Evolutionary conservation across 1,140 invertebrate species (phyloP).

Genomic region (Drosophila sucinea): DNA sequence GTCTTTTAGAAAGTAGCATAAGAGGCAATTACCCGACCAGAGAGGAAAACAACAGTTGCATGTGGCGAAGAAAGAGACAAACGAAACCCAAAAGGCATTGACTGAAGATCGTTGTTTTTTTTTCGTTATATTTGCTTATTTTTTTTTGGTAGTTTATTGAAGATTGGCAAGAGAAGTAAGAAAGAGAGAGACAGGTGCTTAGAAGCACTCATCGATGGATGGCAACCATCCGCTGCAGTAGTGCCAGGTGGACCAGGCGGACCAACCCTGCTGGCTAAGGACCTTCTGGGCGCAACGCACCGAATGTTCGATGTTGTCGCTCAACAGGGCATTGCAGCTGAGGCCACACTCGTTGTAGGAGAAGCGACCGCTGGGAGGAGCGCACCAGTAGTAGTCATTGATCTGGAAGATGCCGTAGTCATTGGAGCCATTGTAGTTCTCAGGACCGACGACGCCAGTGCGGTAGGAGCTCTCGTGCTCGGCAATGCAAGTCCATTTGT

Average conservation of each 20-base stretch:
- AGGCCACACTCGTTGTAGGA: conserved; percentile 52
- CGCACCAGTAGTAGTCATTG: conserved; percentile 73
- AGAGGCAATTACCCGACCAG: conserved; percentile 25
- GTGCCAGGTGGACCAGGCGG: conserved; percentile 62
- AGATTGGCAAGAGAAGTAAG: neutral
- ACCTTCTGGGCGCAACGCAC: conserved; percentile 57
- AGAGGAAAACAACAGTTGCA: conserved; percentile 22
- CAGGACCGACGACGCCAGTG: conserved; percentile 44
- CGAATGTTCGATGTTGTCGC: conserved; percentile 46
- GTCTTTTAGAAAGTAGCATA: conserved; percentile 55
- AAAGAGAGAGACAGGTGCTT: conserved; percentile 1
- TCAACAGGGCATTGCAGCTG: conserved; percentile 43
- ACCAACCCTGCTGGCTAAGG: conserved; percentile 59
- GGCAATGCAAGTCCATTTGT: conserved; percentile 54
- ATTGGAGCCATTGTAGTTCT: conserved; percentile 54
- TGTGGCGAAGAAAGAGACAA: conserved; percentile 4
- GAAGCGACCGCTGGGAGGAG: conserved; percentile 28
- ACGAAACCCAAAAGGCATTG: conserved; percentile 5
- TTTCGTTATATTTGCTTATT: neutral
- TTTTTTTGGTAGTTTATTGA: conserved; percentile 5
- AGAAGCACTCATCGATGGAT: conserved; percentile 63
- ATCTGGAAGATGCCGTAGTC: conserved; percentile 77
- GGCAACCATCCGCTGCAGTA: conserved; percentile 55
- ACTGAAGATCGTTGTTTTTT: neutral
- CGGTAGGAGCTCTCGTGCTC: conserved; percentile 57